Conservation (phyloP, 2,888 invertebrate species). For the Dolomedes plantarius region DNA sequence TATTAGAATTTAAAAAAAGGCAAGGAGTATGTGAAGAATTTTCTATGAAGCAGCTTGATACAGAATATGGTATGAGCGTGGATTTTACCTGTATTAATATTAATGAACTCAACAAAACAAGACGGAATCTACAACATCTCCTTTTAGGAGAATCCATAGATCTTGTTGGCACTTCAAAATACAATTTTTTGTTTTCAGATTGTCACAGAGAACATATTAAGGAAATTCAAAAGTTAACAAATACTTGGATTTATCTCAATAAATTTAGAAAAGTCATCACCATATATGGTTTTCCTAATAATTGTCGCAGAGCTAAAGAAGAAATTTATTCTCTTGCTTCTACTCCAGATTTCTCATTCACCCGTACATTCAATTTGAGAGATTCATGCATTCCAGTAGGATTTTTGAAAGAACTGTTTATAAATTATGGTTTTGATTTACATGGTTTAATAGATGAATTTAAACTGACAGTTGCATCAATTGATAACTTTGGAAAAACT, state of each 20-base stretch:
- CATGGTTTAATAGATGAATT: slow-evolving; percentile 31
- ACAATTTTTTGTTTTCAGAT: slow-evolving; percentile 23
- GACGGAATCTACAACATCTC: slow-evolving; percentile 6
- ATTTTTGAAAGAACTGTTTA: slow-evolving; percentile 48
- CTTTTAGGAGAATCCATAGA: slow-evolving; percentile 18
- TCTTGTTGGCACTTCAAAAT: slow-evolving; percentile 24
- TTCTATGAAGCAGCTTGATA: background rate
- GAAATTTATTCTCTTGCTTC: slow-evolving; percentile 1
- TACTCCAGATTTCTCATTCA: background rate
- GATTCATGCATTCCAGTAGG: slow-evolving; percentile 37
- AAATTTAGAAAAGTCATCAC: slow-evolving; percentile 21
- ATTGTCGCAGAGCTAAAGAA: slow-evolving; percentile 23
- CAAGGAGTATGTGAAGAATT: background rate
- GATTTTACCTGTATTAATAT: slow-evolving; percentile 14
- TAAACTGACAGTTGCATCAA: slow-evolving; percentile 27
- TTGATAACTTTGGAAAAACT: background rate
- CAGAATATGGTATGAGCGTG: background rate
- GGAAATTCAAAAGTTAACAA: slow-evolving; percentile 16
- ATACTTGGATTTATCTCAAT: slow-evolving; percentile 32
- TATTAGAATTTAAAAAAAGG: background rate
- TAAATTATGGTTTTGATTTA: slow-evolving; percentile 43
- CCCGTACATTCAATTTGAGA: slow-evolving; percentile 28
- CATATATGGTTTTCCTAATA: slow-evolving; percentile 32
- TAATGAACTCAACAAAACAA: slow-evolving; percentile 15
- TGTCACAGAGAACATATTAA: background rate